These are phyloP conservation scores for Salminus brasiliensis DNA, from an alignment of 2,113 vertebrate species.

Conservation along the genomic window DNA sequence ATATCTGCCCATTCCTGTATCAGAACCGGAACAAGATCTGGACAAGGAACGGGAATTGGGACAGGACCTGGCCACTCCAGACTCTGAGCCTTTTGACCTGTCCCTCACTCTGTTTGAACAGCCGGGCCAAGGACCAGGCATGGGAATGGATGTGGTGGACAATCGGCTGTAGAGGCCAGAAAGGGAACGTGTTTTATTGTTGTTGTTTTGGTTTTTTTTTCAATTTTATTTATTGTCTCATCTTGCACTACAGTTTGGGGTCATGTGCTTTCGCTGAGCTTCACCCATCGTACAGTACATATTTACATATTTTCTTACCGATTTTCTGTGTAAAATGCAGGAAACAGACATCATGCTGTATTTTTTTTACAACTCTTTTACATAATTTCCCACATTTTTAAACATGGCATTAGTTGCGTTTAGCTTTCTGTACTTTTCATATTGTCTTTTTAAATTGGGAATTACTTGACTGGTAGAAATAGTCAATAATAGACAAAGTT, in stretches of 20 bases:
- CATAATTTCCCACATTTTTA: neutral
- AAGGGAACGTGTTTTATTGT: slow-evolving; percentile 53
- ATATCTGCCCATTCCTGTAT: slow-evolving; percentile 77
- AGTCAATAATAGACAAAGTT: no score
- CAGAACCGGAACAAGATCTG: slow-evolving; percentile 30
- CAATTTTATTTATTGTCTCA: neutral
- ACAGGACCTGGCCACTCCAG: slow-evolving; percentile 23
- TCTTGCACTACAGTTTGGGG: slow-evolving; percentile 32
- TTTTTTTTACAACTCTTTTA: neutral
- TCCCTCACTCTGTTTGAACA: slow-evolving; percentile 56
- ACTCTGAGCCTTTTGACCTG: slow-evolving; percentile 52
- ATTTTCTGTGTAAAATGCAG: neutral
- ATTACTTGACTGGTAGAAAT: no score
- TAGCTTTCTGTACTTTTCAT: no score
- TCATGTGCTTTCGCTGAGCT: neutral
- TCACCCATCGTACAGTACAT: neutral
- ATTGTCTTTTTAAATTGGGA: neutral
- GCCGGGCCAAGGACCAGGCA: slow-evolving; percentile 57
- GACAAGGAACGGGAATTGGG: neutral
- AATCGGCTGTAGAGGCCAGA: slow-evolving; percentile 61
- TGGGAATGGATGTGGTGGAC: slow-evolving; percentile 75
- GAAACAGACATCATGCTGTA: neutral
- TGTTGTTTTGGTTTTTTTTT: neutral
- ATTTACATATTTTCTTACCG: neutral
- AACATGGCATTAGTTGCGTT: no score